phyloP scores from a whole-genome alignment of 2,113 vertebrate species.

The Chiloscyllium plagiosum region DNA sequence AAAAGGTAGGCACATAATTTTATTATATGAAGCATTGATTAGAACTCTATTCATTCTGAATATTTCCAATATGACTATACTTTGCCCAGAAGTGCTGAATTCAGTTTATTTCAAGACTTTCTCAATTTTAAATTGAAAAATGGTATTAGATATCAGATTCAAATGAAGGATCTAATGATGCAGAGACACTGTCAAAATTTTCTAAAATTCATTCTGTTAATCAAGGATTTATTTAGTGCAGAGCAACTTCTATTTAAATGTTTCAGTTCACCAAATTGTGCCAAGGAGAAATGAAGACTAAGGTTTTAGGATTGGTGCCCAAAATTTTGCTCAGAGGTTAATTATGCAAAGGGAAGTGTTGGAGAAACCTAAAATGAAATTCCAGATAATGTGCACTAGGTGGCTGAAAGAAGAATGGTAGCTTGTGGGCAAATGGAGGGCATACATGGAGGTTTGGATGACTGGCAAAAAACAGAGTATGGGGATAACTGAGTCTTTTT shows the following conservation, averaged over 20 bases:
- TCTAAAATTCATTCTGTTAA: neutral
- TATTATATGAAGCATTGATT: neutral
- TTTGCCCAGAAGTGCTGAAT: neutral
- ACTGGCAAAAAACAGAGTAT: too few species aligned
- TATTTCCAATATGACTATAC: neutral
- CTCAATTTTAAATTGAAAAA: neutral
- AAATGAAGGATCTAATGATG: neutral
- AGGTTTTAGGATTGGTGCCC: too few species aligned
- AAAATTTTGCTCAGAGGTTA: neutral
- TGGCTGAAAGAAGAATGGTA: too few species aligned
- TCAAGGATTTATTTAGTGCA: neutral
- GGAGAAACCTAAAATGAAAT: neutral
- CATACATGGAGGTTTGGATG: too few species aligned
- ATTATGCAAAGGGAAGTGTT: neutral
- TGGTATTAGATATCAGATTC: neutral
- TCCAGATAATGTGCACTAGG: too few species aligned
- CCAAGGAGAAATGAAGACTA: neutral
- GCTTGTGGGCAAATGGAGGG: too few species aligned
- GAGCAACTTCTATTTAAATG: neutral
- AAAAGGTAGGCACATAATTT: neutral
- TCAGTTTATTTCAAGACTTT: neutral
- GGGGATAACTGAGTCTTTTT: too few species aligned
- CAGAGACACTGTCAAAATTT: neutral
- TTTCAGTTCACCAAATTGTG: neutral
- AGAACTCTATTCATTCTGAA: neutral